These are phyloP conservation scores for Drosophila sulfurigaster DNA, from an alignment of 1,140 invertebrate species.

Conservation along the genomic window DNA sequence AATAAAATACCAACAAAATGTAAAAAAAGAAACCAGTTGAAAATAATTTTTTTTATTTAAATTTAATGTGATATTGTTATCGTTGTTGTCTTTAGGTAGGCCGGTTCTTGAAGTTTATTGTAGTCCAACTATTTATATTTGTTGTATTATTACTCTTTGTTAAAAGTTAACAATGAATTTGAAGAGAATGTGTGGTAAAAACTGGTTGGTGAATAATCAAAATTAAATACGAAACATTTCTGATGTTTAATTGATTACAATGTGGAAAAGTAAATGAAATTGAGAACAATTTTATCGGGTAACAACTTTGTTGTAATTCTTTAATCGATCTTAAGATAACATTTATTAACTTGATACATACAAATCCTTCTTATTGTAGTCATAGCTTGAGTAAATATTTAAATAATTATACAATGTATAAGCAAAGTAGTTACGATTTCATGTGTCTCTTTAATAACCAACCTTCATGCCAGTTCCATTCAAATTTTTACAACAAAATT, in stretches of 20 bases:
- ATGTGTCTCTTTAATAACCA: not conserved
- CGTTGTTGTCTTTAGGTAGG: not conserved
- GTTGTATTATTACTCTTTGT: not conserved
- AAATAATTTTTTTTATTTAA: conserved; percentile 22
- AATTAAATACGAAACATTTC: not conserved
- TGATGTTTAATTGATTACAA: too few species aligned
- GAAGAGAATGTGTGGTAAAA: not conserved
- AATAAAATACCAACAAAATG: conserved; percentile 16
- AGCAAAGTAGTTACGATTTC: not conserved
- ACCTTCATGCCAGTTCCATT: conserved; percentile 18
- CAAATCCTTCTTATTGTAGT: too few species aligned
- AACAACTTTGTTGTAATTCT: too few species aligned
- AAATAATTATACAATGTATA: too few species aligned
- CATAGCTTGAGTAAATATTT: too few species aligned
- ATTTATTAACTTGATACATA: too few species aligned
- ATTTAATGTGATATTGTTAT: not conserved
- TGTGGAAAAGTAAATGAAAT: too few species aligned
- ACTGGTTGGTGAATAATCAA: not conserved
- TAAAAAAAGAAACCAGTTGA: conserved; percentile 24
- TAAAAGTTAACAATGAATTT: not conserved
- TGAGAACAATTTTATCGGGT: too few species aligned
- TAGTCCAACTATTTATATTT: too few species aligned
- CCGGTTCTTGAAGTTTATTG: not conserved
- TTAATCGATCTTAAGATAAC: too few species aligned
- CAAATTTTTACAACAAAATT: conserved; percentile 12